phyloP scores from a whole-genome alignment of 1,140 invertebrate genomes.

The Ectropis grisescens region DNA sequence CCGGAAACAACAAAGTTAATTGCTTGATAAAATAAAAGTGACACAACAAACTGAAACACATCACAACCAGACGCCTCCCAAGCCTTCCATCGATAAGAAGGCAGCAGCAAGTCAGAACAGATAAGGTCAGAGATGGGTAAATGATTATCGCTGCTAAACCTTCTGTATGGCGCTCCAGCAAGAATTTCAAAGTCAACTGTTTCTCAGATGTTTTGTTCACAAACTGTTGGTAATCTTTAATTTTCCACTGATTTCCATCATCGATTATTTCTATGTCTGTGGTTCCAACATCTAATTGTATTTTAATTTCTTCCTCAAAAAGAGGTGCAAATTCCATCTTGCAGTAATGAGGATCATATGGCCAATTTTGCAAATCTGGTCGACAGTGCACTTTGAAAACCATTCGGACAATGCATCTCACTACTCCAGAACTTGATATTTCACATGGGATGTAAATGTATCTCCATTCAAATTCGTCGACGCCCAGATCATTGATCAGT shows the following conservation, averaged over 20 bases:
- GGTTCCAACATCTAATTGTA: no score
- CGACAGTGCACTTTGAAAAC: no score
- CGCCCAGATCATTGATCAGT: no score
- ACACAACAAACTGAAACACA: constrained; percentile 18
- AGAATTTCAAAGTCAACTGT: constrained; percentile 17
- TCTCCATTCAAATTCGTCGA: no score
- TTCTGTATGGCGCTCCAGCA: constrained; percentile 21
- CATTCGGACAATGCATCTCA: no score
- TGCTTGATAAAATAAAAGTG: constrained; percentile 20
- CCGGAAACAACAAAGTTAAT: constrained; percentile 19
- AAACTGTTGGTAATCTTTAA: constrained; percentile 8
- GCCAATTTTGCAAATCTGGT: no score
- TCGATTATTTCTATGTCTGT: no score
- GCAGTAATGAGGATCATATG: no score
- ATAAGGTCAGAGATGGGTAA: constrained; percentile 17
- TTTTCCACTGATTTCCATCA: constrained; percentile 6
- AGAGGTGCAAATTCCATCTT: no score
- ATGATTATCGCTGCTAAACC: constrained; percentile 17
- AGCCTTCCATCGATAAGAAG: constrained; percentile 17
- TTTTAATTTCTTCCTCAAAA: no score
- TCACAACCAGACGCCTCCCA: constrained; percentile 11
- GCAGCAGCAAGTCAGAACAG: constrained; percentile 14
- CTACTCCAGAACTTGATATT: no score
- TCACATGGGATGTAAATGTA: no score
- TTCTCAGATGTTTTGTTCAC: constrained; percentile 5